A percentile compares a stretch with the other conserved stretches of the same genome.
These are phyloP conservation scores for Theonella swinhoei DNA, from an alignment of 37 sponge, comb jelly and placozoan genomes.

Conservation along the genomic window DNA sequence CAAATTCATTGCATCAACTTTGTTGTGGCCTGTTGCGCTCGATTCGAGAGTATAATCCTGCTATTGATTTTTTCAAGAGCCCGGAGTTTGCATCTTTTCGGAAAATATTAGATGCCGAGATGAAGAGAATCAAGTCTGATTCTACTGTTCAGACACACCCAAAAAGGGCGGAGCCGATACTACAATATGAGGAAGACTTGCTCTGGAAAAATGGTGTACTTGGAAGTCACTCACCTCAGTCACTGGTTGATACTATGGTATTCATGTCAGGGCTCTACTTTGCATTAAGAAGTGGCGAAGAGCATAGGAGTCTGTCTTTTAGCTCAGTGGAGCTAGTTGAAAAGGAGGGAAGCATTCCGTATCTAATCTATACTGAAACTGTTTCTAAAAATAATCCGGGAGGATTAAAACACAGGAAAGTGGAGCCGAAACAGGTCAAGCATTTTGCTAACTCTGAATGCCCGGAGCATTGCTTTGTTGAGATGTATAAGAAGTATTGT, in stretches of 20 bases:
- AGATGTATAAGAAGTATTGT: constrained; percentile 6
- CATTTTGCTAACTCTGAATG: constrained; percentile 22
- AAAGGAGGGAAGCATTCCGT: background rate
- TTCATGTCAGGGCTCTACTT: background rate
- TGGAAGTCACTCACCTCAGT: background rate
- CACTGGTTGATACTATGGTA: background rate
- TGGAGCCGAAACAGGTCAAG: constrained; percentile 10
- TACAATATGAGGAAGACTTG: background rate
- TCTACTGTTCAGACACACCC: background rate
- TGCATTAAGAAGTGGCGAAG: constrained; percentile 16
- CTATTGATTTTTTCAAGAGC: background rate
- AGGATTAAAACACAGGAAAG: constrained; percentile 34
- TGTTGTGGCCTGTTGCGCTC: background rate
- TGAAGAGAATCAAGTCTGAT: background rate
- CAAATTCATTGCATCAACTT: background rate
- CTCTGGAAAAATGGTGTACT: background rate
- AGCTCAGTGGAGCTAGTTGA: constrained; percentile 29
- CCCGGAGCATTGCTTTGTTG: constrained; percentile 21
- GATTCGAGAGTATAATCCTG: background rate
- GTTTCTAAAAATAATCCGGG: constrained; percentile 39
- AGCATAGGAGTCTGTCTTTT: constrained; percentile 33
- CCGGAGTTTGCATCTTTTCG: background rate
- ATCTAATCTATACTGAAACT: constrained; percentile 23
- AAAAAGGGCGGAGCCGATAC: background rate
- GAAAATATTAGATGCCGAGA: background rate